Evolutionary conservation across 2,888 invertebrate species (phyloP).

Genomic region (Apoda limacodes): DNA sequence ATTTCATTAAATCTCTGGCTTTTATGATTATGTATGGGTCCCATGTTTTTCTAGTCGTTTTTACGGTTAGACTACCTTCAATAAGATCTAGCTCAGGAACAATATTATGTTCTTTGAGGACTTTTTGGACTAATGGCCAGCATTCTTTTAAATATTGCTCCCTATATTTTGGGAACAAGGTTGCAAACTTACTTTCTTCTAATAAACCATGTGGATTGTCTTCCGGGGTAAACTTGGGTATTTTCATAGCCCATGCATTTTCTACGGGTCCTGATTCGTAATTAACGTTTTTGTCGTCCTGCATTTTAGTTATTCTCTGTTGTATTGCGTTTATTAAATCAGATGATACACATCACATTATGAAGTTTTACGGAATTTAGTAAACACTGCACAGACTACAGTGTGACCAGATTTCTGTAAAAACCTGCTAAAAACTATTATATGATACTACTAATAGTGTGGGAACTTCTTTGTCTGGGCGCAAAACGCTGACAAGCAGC

Average conservation of each 20-base stretch:
- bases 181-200: constrained; percentile 96
- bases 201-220: constrained; percentile 91
- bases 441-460: constrained; percentile 2
- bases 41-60: constrained; percentile 97
- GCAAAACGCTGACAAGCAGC: too few species aligned
- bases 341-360: too few species aligned
- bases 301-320: constrained; percentile 30
- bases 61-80: constrained; percentile 95
- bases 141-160: constrained; percentile 95
- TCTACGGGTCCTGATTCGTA: constrained; percentile 73
- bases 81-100: constrained; percentile 91
- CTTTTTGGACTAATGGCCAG: constrained; percentile 94
- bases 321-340: too few species aligned
- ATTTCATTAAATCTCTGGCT: constrained; percentile 94
- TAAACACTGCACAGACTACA: too few species aligned
- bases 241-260: constrained; percentile 88
- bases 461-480: too few species aligned
- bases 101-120: constrained; percentile 81
- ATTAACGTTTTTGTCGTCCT: constrained; percentile 32
- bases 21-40: constrained; percentile 98
- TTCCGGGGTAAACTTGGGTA: constrained; percentile 87
- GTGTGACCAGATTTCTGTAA: too few species aligned
- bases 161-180: constrained; percentile 96
- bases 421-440: constrained; percentile 25
- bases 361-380: too few species aligned